These are phyloP conservation scores for Glareola pratincola DNA, from an alignment of 2,113 vertebrate species.

Conservation along the genomic window DNA sequence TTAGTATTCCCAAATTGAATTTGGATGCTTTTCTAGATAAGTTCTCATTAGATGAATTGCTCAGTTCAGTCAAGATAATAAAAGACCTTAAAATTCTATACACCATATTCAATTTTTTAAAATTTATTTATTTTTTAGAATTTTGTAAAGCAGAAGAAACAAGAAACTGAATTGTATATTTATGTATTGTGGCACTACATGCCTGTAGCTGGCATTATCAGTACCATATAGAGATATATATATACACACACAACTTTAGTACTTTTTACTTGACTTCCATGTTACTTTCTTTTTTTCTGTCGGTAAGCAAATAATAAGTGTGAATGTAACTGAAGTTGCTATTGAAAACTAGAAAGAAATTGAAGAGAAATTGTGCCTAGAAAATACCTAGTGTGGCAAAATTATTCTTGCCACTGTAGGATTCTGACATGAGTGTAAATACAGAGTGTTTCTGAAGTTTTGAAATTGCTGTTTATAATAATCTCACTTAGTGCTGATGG, in stretches of 20 bases:
- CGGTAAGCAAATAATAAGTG: neutral
- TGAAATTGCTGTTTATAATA: neutral
- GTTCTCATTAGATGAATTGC: neutral
- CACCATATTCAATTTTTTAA: neutral
- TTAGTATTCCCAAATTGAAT: neutral
- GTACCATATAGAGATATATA: too few species aligned
- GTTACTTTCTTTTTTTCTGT: neutral
- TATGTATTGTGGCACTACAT: neutral
- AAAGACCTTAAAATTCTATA: neutral
- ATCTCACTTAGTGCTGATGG: neutral
- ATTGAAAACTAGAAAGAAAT: neutral
- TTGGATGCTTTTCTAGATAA: neutral
- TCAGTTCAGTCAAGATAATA: neutral
- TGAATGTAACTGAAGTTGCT: neutral
- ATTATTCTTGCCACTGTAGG: neutral
- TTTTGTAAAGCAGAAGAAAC: neutral
- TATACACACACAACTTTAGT: neutral
- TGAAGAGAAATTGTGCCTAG: neutral
- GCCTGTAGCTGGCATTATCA: too few species aligned
- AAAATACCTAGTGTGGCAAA: neutral
- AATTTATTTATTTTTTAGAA: neutral
- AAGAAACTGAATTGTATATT: neutral
- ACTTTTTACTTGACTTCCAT: neutral
- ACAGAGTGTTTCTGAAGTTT: neutral
- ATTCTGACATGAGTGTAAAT: neutral